phyloP scores from a whole-genome alignment of 2,888 invertebrate species.

The Melinopterus prodromus region DNA sequence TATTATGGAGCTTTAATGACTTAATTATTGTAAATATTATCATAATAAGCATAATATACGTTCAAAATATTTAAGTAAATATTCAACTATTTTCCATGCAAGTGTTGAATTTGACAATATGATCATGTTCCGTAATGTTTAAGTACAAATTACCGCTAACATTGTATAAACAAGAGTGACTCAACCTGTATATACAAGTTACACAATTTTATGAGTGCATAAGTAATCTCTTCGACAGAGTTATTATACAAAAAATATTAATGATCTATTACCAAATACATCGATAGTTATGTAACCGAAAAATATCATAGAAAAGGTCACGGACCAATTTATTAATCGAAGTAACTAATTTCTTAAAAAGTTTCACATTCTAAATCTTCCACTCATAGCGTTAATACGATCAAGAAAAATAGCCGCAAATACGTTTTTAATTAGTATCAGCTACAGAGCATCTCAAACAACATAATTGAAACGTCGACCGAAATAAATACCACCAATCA shows the following conservation, averaged over 20 bases:
- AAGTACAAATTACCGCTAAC: too few species aligned
- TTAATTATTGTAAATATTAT: not conserved
- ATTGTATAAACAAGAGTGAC: too few species aligned
- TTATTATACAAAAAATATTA: not conserved
- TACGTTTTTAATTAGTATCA: not conserved
- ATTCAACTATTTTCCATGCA: too few species aligned
- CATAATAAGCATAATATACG: not conserved
- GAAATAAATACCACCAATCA: not conserved
- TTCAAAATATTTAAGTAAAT: too few species aligned
- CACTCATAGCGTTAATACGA: not conserved
- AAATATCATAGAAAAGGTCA: not conserved
- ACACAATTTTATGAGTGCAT: too few species aligned
- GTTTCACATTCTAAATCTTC: not conserved
- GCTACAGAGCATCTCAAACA: not conserved
- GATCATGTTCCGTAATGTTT: too few species aligned
- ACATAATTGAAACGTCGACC: not conserved
- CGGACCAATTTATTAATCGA: not conserved
- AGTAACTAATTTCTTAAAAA: not conserved
- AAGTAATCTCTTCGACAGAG: not conserved
- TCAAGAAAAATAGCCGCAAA: not conserved
- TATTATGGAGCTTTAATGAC: not conserved
- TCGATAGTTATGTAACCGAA: not conserved
- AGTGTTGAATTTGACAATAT: too few species aligned
- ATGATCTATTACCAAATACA: not conserved
- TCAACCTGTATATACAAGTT: too few species aligned